A percentile compares a stretch with the other conserved stretches of the same genome.
Conservation (phyloP, 2,888 invertebrate species). For the Nymphalis urticae region DNA sequence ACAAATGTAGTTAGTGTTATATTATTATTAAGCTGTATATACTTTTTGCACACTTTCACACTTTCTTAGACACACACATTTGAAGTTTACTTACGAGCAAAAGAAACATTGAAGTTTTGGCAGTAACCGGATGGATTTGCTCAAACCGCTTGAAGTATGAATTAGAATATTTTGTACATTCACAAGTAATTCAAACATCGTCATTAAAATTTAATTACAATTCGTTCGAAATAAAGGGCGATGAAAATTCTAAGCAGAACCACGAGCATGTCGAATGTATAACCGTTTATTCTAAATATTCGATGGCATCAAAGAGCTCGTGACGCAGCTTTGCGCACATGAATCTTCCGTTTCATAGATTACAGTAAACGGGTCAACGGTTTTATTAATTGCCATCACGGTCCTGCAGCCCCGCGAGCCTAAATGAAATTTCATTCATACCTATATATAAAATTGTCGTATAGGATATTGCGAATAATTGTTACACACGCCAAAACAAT, state of each 20-base stretch:
- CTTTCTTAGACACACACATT: too few species aligned
- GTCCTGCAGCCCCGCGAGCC: not conserved
- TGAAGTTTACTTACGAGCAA: too few species aligned
- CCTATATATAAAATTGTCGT: not conserved
- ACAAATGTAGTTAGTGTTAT: too few species aligned
- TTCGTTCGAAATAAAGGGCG: not conserved
- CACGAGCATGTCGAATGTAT: too few species aligned
- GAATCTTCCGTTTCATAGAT: conserved; percentile 33
- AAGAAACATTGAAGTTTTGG: too few species aligned
- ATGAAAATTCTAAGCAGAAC: not conserved
- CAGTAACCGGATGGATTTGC: too few species aligned
- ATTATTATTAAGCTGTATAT: too few species aligned
- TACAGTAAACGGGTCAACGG: conserved; percentile 31
- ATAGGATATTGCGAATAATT: conserved; percentile 1
- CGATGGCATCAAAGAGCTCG: conserved; percentile 10
- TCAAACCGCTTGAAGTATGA: too few species aligned
- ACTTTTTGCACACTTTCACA: too few species aligned
- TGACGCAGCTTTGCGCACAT: conserved; percentile 32
- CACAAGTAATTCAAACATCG: too few species aligned
- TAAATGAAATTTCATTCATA: conserved; percentile 18
- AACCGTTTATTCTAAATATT: too few species aligned
- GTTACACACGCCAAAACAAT: not conserved
- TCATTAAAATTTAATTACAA: not conserved
- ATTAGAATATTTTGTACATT: too few species aligned
- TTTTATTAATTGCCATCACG: conserved; percentile 30